These are phyloP conservation scores for Formica selysi DNA, from an alignment of 1,140 invertebrate genomes.

Conservation along the genomic window DNA sequence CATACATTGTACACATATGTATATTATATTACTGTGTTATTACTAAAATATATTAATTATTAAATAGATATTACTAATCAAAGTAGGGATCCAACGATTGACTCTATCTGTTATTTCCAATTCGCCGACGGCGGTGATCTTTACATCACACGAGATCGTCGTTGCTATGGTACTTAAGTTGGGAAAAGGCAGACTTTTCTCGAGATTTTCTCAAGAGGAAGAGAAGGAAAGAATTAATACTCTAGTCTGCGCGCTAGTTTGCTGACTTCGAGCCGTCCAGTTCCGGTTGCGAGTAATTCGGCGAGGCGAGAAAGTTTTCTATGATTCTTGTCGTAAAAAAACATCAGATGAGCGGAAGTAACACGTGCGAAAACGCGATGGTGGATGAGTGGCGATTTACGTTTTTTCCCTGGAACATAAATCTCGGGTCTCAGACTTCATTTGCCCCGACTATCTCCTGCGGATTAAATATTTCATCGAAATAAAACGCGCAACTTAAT, in stretches of 20 bases:
- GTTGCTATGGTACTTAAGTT: neutral
- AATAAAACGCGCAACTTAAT: conserved; percentile 19
- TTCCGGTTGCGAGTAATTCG: conserved; percentile 28
- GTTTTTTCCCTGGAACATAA: conserved; percentile 39
- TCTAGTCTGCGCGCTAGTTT: neutral
- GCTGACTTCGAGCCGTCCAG: conserved; percentile 47
- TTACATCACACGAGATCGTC: conserved; percentile 52
- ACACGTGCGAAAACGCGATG: conserved; percentile 1
- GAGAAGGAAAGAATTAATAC: conserved; percentile 42
- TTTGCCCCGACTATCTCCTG: conserved; percentile 18
- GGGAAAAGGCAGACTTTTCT: neutral
- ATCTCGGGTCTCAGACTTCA: conserved; percentile 25
- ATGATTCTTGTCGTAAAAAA: conserved; percentile 12
- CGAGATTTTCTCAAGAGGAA: neutral
- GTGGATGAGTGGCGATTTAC: neutral
- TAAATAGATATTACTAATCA: conserved; percentile 67
- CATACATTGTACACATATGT: conserved; percentile 68
- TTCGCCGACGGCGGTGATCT: conserved; percentile 51
- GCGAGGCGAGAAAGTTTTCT: conserved; percentile 27
- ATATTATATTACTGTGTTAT: conserved; percentile 71
- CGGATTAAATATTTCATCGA: conserved; percentile 30
- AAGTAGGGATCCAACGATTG: conserved; percentile 73
- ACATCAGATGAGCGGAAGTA: neutral
- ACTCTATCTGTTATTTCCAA: conserved; percentile 72
- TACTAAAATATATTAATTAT: conserved; percentile 60